Conservation (phyloP, 2,888 invertebrate species). For the Girardia tigrina region DNA sequence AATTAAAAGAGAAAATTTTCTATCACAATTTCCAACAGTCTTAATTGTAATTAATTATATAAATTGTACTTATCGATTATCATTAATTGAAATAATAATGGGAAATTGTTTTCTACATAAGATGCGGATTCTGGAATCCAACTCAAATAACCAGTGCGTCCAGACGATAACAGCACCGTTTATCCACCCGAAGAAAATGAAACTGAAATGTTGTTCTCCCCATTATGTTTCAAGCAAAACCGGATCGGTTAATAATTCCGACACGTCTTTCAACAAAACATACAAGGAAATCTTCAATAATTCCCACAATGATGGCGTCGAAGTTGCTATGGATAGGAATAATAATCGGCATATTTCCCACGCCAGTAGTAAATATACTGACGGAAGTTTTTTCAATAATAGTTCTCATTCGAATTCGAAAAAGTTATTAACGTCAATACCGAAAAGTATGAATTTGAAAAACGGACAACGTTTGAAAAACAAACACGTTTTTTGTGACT, state of each 20-base stretch:
- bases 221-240: not conserved
- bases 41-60: no score
- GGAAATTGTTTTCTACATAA: not conserved
- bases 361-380: slow-evolving; percentile 17
- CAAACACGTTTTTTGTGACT: slow-evolving; percentile 7
- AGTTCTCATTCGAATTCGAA: not conserved
- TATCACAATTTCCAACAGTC: no score
- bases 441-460: slow-evolving; percentile 4
- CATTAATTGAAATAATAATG: not conserved
- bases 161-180: not conserved
- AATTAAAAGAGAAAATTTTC: no score
- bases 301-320: not conserved
- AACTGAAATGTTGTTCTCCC: not conserved
- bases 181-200: not conserved
- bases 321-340: not conserved
- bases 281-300: not conserved
- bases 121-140: not conserved
- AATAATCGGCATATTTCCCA: slow-evolving; percentile 1
- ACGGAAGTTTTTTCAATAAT: not conserved
- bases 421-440: not conserved
- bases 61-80: no score
- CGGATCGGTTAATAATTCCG: not conserved
- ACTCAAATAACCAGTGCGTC: not conserved
- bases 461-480: not conserved
- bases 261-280: not conserved